Evolutionary conservation across 2,113 vertebrate species (phyloP).

Genomic region (Spea bombifrons): DNA sequence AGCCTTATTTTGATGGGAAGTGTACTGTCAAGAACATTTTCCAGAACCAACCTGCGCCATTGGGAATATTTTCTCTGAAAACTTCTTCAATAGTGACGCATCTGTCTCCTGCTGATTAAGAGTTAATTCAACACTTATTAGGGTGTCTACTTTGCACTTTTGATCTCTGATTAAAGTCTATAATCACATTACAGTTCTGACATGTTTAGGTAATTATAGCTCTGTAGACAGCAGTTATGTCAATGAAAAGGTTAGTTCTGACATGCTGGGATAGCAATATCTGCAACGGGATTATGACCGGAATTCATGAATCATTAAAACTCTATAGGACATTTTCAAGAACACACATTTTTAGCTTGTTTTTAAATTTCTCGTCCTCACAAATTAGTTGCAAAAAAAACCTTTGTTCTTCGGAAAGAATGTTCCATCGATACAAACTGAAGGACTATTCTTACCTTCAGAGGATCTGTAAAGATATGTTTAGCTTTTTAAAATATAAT

Average conservation of each 20-base stretch:
- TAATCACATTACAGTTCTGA: background rate
- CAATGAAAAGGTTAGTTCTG: background rate
- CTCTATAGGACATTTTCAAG: background rate
- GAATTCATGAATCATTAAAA: background rate
- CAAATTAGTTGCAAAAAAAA: too few species aligned
- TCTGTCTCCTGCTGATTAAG: conserved; percentile 18
- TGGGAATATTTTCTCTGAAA: conserved; percentile 1
- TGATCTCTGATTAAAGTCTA: conserved; percentile 22
- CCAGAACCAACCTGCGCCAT: conserved; percentile 10
- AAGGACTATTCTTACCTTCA: too few species aligned
- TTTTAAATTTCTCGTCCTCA: too few species aligned
- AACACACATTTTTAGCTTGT: too few species aligned
- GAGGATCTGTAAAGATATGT: too few species aligned
- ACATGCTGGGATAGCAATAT: background rate
- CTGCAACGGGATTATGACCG: background rate
- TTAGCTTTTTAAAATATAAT: too few species aligned
- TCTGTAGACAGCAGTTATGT: background rate
- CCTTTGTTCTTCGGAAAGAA: too few species aligned
- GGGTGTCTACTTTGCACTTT: background rate
- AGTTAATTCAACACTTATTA: conserved; percentile 16
- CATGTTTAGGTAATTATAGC: background rate
- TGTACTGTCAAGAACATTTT: conserved; percentile 15
- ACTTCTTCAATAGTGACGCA: conserved; percentile 10
- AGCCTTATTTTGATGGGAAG: background rate
- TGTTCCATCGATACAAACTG: too few species aligned